Evolutionary conservation across 2,113 vertebrate species (phyloP).

Genomic region (Microcebus griseorufus): DNA sequence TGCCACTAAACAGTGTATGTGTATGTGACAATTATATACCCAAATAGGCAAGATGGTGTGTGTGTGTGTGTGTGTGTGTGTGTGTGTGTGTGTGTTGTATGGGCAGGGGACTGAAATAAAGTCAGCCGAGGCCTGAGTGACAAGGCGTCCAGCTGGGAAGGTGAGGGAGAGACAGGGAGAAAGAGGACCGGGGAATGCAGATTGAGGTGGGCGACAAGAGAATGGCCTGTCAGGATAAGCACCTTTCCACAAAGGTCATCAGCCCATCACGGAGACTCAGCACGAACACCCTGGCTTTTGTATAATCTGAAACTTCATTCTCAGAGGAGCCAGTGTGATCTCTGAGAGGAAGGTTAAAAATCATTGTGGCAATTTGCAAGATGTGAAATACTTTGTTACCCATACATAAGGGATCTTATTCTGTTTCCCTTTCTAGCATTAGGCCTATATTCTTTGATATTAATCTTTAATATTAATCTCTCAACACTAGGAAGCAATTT

Average conservation of each 20-base stretch:
- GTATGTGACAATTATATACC: not conserved
- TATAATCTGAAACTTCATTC: slow-evolving; percentile 30
- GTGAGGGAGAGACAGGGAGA: slow-evolving; percentile 4
- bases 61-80: too few species aligned
- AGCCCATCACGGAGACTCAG: slow-evolving; percentile 57
- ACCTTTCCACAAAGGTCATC: slow-evolving; percentile 71
- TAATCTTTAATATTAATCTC: not conserved
- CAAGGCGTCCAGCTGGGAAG: slow-evolving; percentile 28
- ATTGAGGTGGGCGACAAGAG: slow-evolving; percentile 47
- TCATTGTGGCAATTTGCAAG: not conserved
- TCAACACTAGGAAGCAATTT: not conserved
- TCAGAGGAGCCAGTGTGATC: not conserved
- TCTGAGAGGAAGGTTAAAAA: slow-evolving; percentile 44
- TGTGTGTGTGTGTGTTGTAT: not conserved
- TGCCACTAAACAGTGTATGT: not conserved
- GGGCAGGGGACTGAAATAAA: not conserved
- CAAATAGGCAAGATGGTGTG: not conserved
- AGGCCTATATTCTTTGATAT: not conserved
- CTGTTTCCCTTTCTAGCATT: not conserved
- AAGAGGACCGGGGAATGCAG: slow-evolving; percentile 40
- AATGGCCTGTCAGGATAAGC: slow-evolving; percentile 64
- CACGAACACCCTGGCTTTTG: slow-evolving; percentile 51
- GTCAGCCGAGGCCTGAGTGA: slow-evolving; percentile 48
- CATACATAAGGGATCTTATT: not conserved
- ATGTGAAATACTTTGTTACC: not conserved